Base-by-base conservation (phyloP, 2,888 invertebrate species). In the Aphodius granarius region DNA sequence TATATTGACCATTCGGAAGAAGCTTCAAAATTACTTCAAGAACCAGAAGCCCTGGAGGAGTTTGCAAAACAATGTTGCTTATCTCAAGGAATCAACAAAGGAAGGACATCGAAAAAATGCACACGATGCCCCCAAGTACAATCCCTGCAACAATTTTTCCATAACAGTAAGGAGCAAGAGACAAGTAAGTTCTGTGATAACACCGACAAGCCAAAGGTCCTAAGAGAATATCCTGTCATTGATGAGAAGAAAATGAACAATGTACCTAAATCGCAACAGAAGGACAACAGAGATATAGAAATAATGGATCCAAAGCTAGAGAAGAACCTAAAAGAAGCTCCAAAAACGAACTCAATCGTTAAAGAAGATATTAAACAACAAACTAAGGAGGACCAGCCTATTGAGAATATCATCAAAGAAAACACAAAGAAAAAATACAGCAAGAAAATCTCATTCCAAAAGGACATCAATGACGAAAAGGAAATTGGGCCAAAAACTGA, bases 1-100 rank as follows among this genome's bases (percentile, higher is more conserved):
- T 77, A 71, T 20, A 63, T 77, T 17, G 75, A 75, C 63, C 68
- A 74, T 15, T 75, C 75, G 1, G 68, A 75, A 9, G 72, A 73
- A 22, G 66, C 17, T 21, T 21, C 68, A 18, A 72, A 72, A 18
- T 15, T 72, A n/a, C 18, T 62, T 9, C 66, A 72, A 5, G 68
- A 72, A 20, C 66, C 63, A 17, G 63, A 75, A 17, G 66, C 63
- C 63, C 17, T 75, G 16, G 73, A 75, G 0, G 72, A 72, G 16
- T 72, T 66, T 43, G 19, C 72, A 6, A 66, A 72, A 63, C 63
- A 72, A 63, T 75, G 75, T 18, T 66, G 72, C 72, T 17, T 66
- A 19, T 17, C 43, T 17, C 75, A 75, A 17, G 17, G 63, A 2
- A 73, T 68, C 63, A 20, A 23, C 16, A 68, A 68, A 20, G 68